Conservation (phyloP, 2,888 invertebrate species). For the Drosophila melanosoma region DNA sequence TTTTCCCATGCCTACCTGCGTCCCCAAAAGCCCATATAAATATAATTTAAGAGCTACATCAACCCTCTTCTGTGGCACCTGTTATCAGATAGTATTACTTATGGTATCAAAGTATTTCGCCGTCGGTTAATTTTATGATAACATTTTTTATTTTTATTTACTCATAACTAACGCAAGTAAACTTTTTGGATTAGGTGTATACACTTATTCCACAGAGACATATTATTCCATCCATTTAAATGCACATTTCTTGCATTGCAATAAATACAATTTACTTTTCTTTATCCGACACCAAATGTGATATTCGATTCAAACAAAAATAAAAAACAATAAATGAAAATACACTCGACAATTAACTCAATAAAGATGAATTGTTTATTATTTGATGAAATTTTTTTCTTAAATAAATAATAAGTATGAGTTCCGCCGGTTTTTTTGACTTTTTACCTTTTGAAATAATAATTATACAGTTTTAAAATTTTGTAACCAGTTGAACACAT, state of each 20-base stretch:
- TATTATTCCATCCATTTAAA: background rate
- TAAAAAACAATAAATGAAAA: background rate
- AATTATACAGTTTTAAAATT: background rate
- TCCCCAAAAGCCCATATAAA: too few species aligned
- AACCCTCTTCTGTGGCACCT: background rate
- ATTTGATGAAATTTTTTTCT: background rate
- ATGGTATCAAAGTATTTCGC: background rate
- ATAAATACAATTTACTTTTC: background rate
- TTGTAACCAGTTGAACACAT: background rate
- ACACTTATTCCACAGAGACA: background rate
- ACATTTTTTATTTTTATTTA: background rate
- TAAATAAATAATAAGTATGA: background rate
- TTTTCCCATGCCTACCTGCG: too few species aligned
- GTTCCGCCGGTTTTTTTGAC: background rate
- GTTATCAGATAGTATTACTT: background rate
- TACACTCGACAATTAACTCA: background rate
- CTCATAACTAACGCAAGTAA: background rate
- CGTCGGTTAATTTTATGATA: background rate
- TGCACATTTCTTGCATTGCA: background rate
- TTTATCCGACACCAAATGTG: background rate
- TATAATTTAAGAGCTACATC: too few species aligned
- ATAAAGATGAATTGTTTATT: background rate
- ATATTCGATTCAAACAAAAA: background rate
- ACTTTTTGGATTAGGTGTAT: background rate
- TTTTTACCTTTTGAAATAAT: background rate